Percentiles rank a stretch among this genome's conserved stretches.
Evolutionary conservation across 2,113 vertebrate genomes (phyloP).

Genomic region (Salminus brasiliensis): DNA sequence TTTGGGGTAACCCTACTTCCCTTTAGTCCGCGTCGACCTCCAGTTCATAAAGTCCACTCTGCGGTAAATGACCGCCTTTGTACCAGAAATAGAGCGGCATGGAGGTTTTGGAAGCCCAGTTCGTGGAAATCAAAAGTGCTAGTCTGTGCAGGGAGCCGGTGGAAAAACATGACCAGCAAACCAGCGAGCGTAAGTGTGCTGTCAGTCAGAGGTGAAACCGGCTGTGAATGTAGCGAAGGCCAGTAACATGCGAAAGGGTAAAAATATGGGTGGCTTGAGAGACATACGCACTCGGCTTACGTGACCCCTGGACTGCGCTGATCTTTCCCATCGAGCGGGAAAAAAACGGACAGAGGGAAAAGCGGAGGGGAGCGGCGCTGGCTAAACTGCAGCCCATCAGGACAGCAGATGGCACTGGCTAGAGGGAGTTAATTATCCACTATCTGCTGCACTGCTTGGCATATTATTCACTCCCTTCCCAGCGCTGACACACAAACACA

Average conservation of each 20-base stretch:
- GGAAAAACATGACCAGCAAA: constrained; percentile 29
- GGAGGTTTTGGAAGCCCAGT: constrained; percentile 39
- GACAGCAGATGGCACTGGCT: constrained; percentile 64
- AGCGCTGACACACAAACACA: constrained; percentile 46
- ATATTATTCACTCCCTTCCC: constrained; percentile 46
- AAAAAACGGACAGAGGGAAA: not conserved
- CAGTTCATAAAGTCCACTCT: constrained; percentile 2
- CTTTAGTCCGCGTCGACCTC: constrained; percentile 8
- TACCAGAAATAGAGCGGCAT: constrained; percentile 47
- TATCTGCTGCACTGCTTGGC: constrained; percentile 64
- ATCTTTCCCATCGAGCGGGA: constrained; percentile 1
- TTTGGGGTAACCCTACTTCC: constrained; percentile 13
- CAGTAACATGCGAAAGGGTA: constrained; percentile 36
- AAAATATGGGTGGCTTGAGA: constrained; percentile 37
- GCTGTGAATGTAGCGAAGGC: constrained; percentile 23
- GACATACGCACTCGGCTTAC: constrained; percentile 31
- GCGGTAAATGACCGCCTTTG: constrained; percentile 47
- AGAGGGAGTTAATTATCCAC: constrained; percentile 59
- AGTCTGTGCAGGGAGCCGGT: constrained; percentile 37
- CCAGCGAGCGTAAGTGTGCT: constrained; percentile 23
- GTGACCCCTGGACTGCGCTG: constrained; percentile 30
- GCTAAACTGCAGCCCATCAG: constrained; percentile 43
- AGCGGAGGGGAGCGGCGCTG: constrained; percentile 8
- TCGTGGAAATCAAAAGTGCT: constrained; percentile 56
- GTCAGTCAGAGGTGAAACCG: constrained; percentile 39